Base-by-base conservation (phyloP, 2,113 vertebrate species). In the Cynopterus brachyotis region DNA sequence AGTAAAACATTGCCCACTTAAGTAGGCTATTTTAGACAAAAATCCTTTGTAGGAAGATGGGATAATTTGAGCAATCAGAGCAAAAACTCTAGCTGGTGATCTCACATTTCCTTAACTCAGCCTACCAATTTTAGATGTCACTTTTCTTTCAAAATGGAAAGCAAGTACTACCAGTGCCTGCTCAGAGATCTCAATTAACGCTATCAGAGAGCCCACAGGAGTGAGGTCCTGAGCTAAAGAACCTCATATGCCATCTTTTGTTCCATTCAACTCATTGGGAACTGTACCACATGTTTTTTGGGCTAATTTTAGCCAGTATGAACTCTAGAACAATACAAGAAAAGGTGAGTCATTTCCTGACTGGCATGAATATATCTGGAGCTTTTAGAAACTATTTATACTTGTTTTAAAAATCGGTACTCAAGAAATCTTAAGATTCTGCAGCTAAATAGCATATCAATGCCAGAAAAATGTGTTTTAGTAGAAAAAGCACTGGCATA, bases 331-430 rank as follows among this genome's bases (percentile, higher is more conserved):
- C 93, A 95, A 92, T 70, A 19, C 8, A 64, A 88, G 64, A 95
- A 95, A 91, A 95, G 85, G 64, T 66, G 80, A 96, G 64, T 96
- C 91, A 95, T n/a, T 93, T 96, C 93, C 59, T 94, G 76, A 84
- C 42, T 80, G 75, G 50, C 59, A 69, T 1, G 40, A 40, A 87
- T 59, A 81, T 45, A 80, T 62, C 9, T 83, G 53, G 57, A 96
- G 72, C 45, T 91, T 95, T 83, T 11, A 94, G 42, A 84, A 96
- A 92, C 20, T 30, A 97, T 70, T 92, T 91, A 92, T 57, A 95
- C 53, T 84, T 84, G 69, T 37, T 82, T 96, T 40, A 92, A 94
- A 95, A 73, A 91, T 13, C 37, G 81, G 40, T 91, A 97, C 73
- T 91, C 37, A 78, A 88, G 37, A 96, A 89, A 78, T 80, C 53